These are phyloP conservation scores for Trachelus iudaicus DNA, from an alignment of 2,888 invertebrate species.

Conservation along the genomic window DNA sequence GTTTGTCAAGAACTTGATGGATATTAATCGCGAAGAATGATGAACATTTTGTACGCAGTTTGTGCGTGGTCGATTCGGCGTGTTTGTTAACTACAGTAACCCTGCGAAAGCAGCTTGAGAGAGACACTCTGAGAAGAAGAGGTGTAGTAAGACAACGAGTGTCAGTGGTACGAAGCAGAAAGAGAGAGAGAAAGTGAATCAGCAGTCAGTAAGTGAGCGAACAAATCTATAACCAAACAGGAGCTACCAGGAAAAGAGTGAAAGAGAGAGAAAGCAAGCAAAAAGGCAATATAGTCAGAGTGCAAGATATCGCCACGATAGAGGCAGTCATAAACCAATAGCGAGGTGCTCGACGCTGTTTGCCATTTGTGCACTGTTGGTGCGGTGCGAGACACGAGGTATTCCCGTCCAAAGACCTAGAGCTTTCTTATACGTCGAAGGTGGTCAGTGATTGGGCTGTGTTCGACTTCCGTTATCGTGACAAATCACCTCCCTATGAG, in stretches of 20 bases:
- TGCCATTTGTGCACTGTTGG: too few species aligned
- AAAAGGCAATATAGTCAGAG: neutral
- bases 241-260: neutral
- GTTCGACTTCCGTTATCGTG: constrained; percentile 4
- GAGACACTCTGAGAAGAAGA: neutral
- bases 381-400: too few species aligned
- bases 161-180: neutral
- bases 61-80: neutral
- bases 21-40: neutral
- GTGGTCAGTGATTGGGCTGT: neutral
- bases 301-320: neutral
- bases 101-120: neutral
- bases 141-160: neutral
- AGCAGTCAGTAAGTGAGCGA: neutral
- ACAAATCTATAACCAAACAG: too few species aligned
- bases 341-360: too few species aligned
- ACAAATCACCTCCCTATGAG: constrained; percentile 52
- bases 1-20: neutral
- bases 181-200: neutral
- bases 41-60: constrained; percentile 2
- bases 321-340: too few species aligned
- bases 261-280: neutral
- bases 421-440: too few species aligned
- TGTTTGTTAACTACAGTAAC: neutral
- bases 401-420: too few species aligned